Conservation (phyloP, 2,888 invertebrate genomes). For the Orchestes rusci region DNA sequence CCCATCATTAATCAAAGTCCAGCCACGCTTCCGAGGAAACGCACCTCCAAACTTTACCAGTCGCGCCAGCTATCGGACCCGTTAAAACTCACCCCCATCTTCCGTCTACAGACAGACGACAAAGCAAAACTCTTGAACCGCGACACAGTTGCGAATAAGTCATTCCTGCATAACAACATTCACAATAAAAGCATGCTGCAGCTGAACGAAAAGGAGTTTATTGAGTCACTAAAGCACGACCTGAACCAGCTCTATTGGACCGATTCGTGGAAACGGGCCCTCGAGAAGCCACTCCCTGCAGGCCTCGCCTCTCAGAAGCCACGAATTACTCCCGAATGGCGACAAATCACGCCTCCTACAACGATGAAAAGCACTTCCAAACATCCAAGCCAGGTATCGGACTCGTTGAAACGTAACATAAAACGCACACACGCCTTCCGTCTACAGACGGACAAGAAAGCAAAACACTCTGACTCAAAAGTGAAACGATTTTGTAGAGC, state of each 20-base stretch:
- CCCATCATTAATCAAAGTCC: too few relatives aligned
- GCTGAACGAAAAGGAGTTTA: constrained; percentile 23
- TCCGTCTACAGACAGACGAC: constrained; percentile 49
- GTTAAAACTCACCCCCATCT: constrained; percentile 48
- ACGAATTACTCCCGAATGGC: too few relatives aligned
- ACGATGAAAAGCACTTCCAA: too few relatives aligned
- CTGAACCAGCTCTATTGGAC: constrained; percentile 33
- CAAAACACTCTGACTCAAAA: constrained; percentile 20
- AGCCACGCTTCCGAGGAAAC: too few relatives aligned
- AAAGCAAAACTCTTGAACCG: constrained; percentile 29
- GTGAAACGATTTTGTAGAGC: too few relatives aligned
- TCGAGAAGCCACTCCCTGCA: constrained; percentile 58
- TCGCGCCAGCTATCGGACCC: constrained; percentile 44
- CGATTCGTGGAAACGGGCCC: constrained; percentile 57
- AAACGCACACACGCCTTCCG: constrained; percentile 51
- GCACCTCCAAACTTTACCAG: neutral
- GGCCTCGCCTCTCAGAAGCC: constrained; percentile 71
- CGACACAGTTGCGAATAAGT: constrained; percentile 6
- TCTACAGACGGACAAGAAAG: constrained; percentile 46
- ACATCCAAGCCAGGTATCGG: constrained; percentile 40
- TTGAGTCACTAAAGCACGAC: constrained; percentile 16
- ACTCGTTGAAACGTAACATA: too few relatives aligned
- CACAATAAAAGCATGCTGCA: constrained; percentile 35
- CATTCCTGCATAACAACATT: constrained; percentile 22
- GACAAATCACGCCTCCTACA: too few relatives aligned